Evolutionary conservation across 64 coral and sea anemone species (phyloP).

Genomic region (Pocillopora damicornis): DNA sequence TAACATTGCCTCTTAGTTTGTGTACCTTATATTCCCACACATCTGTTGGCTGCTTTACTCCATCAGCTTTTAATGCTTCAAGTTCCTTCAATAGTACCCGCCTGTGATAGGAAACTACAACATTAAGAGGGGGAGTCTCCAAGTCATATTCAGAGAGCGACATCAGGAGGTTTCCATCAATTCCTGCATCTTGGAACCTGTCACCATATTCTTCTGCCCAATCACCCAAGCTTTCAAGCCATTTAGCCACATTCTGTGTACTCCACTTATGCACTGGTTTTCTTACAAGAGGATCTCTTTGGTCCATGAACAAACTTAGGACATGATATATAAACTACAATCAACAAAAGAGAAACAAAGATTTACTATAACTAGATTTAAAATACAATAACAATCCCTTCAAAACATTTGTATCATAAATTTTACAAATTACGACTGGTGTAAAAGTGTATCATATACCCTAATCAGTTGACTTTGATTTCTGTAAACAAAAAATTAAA

Average conservation of each 20-base stretch:
- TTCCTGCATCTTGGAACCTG: constrained; percentile 21
- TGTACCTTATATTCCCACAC: constrained; percentile 68
- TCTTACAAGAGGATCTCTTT: constrained; percentile 29
- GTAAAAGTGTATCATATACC: too few relatives aligned
- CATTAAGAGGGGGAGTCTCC: constrained; percentile 19
- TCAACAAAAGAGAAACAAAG: background rate
- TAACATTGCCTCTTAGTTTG: too few relatives aligned
- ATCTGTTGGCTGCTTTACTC: constrained; percentile 52
- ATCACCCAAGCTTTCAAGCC: constrained; percentile 31
- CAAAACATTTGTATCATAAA: too few relatives aligned
- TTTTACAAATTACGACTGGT: too few relatives aligned
- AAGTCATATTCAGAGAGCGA: constrained; percentile 50
- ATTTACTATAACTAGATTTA: background rate
- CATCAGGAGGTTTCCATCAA: constrained; percentile 53
- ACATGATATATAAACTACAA: constrained; percentile 19
- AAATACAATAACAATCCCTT: too few relatives aligned
- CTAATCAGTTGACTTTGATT: too few relatives aligned
- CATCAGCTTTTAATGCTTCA: constrained; percentile 38
- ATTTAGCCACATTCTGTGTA: constrained; percentile 36
- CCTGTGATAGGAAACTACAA: constrained; percentile 25
- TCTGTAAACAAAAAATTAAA: too few relatives aligned
- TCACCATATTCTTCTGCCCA: constrained; percentile 44
- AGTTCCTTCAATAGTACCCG: constrained; percentile 35
- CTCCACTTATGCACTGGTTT: constrained; percentile 43
- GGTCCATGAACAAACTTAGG: background rate